Conservation (phyloP, 2,113 vertebrate species). For the Vimba vimba region DNA sequence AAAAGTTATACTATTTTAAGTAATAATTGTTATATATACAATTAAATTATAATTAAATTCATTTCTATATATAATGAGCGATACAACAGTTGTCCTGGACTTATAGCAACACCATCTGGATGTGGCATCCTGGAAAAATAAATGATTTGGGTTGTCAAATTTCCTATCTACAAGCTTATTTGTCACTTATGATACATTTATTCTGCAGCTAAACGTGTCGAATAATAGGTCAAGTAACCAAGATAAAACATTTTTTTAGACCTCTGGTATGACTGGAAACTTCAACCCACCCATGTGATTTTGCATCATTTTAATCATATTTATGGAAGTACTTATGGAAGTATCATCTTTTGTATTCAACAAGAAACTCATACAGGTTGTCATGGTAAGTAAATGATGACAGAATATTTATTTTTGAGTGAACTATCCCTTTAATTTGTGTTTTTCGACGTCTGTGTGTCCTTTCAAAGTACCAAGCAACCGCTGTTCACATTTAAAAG, state of each 20-base stretch:
- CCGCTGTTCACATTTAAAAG: conserved; percentile 10
- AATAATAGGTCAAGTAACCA: background rate
- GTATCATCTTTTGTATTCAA: too few relatives aligned
- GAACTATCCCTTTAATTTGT: background rate
- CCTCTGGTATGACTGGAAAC: background rate
- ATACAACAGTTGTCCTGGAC: background rate
- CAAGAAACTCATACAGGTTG: too few relatives aligned
- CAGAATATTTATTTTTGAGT: too few relatives aligned
- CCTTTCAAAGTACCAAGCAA: background rate
- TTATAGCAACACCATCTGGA: background rate
- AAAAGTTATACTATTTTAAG: too few relatives aligned
- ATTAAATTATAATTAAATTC: too few relatives aligned
- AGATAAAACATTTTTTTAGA: background rate
- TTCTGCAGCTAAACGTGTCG: background rate
- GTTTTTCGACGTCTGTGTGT: background rate
- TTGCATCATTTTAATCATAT: too few relatives aligned
- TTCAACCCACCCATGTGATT: too few relatives aligned
- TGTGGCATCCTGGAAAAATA: background rate
- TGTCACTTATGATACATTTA: background rate
- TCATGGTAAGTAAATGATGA: too few relatives aligned
- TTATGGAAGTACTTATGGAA: too few relatives aligned
- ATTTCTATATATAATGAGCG: background rate
- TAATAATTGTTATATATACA: too few relatives aligned
- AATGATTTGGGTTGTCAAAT: background rate
- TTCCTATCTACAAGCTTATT: background rate